Conservation (phyloP, 2,113 vertebrate species). For the Phalacrocorax brasilianus region DNA sequence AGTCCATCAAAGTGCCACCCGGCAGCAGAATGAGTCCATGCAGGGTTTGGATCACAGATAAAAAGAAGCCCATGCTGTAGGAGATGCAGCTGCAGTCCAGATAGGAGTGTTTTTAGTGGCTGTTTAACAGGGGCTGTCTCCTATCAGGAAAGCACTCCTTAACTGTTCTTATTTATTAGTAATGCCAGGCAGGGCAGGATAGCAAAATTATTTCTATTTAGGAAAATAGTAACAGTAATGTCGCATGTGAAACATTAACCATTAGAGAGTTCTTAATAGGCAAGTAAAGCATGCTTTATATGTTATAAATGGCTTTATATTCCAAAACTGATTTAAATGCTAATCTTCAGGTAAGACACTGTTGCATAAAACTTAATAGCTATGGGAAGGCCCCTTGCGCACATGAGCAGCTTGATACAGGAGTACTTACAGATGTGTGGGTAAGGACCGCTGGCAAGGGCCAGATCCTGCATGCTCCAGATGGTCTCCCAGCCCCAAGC, state of each 20-base stretch:
- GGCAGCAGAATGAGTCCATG: neutral
- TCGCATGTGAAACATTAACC: neutral
- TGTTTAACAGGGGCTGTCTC: neutral
- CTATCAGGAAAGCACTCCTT: neutral
- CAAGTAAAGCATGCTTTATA: neutral
- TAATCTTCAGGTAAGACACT: neutral
- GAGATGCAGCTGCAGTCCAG: neutral
- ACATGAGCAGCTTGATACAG: neutral
- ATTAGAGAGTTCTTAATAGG: neutral
- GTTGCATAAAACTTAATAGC: neutral
- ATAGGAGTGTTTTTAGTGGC: neutral
- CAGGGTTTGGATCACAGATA: constrained; percentile 15
- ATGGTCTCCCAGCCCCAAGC: neutral
- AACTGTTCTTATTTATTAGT: neutral
- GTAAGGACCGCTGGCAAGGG: neutral
- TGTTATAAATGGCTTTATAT: neutral
- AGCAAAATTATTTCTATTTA: neutral
- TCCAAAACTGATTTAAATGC: neutral
- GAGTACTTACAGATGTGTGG: neutral
- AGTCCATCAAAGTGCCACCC: neutral
- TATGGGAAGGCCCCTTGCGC: neutral
- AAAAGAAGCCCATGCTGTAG: neutral
- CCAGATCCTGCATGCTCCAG: neutral
- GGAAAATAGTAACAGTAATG: neutral
- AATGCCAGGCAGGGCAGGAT: neutral